phyloP scores from a whole-genome alignment of 2,888 invertebrate species.

The Stramonita haemastoma region DNA sequence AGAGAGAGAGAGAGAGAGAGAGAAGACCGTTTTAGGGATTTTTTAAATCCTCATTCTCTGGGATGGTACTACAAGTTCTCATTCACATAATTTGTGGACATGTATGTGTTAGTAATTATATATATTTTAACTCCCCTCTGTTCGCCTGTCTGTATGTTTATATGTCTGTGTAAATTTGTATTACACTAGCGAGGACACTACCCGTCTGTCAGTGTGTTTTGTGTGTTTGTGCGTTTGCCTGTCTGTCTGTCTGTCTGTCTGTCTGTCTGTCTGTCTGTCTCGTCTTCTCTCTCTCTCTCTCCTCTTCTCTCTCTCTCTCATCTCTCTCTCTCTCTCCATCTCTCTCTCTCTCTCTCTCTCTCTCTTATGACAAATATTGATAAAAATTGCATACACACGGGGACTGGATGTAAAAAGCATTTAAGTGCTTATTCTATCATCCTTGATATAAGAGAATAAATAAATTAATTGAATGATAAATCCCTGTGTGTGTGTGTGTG shows the following conservation, averaged over 20 bases:
- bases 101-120: not conserved
- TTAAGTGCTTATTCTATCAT: no score
- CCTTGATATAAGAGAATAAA: no score
- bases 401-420: no score
- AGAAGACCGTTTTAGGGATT: no score
- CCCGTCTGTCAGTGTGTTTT: not conserved
- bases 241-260: slow-evolving; percentile 25
- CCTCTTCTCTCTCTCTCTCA: not conserved
- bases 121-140: not conserved
- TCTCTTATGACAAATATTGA: no score
- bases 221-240: not conserved
- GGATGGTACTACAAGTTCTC: no score
- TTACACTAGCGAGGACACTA: no score
- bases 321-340: not conserved
- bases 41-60: no score
- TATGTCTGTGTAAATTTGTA: not conserved
- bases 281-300: slow-evolving; percentile 18
- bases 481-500: slow-evolving; percentile 6
- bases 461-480: no score
- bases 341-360: not conserved
- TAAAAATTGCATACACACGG: no score
- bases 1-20: no score
- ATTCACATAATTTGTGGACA: no score
- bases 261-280: slow-evolving; percentile 31
- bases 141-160: not conserved